phyloP scores from a whole-genome alignment of 2,113 vertebrate species.

The Ictalurus furcatus region DNA sequence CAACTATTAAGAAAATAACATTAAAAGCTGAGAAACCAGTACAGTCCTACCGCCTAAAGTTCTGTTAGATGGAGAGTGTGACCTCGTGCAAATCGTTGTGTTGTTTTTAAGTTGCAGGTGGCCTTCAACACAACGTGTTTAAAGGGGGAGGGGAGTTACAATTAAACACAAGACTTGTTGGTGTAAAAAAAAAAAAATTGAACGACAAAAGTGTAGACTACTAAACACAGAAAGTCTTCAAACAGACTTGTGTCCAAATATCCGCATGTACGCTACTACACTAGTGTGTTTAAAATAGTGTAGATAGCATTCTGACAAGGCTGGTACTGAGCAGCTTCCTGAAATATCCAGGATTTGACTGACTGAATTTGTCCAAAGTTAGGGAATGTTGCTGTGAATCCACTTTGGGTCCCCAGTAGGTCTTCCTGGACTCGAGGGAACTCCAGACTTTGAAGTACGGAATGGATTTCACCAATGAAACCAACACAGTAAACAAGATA shows the following conservation, averaged over 20 bases:
- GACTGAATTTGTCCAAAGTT: neutral
- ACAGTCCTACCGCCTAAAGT: neutral
- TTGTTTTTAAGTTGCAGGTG: neutral
- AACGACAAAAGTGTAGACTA: neutral
- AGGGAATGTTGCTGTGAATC: neutral
- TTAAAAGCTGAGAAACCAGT: neutral
- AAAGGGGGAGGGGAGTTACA: neutral
- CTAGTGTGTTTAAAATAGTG: neutral
- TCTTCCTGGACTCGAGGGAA: neutral
- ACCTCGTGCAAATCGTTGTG: constrained; percentile 7
- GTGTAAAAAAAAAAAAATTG: neutral
- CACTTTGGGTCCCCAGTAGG: neutral
- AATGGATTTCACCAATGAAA: neutral
- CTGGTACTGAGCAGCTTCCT: neutral
- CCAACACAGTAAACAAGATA: neutral
- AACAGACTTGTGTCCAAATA: neutral
- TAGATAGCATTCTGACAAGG: neutral
- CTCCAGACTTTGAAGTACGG: neutral
- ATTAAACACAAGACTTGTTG: neutral
- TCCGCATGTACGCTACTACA: neutral
- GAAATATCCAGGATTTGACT: neutral
- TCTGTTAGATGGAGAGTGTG: neutral
- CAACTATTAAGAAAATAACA: neutral
- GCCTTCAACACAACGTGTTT: neutral
- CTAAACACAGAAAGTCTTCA: neutral